These are phyloP conservation scores for Drosophila incognita DNA, from an alignment of 2,888 invertebrate genomes.

Conservation along the genomic window DNA sequence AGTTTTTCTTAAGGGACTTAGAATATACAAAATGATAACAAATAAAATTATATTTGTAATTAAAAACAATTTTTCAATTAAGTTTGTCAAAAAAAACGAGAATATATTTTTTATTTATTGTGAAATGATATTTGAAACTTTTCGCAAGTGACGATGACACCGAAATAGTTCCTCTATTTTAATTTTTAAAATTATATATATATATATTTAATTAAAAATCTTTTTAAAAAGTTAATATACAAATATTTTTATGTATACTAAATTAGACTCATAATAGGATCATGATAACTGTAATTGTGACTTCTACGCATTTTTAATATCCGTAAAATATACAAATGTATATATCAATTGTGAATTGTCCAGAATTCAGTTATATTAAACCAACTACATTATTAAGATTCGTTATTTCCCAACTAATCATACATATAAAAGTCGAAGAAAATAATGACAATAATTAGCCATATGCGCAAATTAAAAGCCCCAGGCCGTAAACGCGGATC, in stretches of 20 bases:
- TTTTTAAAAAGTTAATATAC: neutral
- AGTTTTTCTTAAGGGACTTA: neutral
- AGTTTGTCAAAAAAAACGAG: neutral
- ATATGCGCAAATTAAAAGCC: constrained; percentile 62
- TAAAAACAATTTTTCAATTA: neutral
- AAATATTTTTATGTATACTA: neutral
- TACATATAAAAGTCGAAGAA: constrained; percentile 1
- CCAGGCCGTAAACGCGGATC: constrained; percentile 26
- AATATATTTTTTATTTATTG: neutral
- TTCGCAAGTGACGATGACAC: neutral
- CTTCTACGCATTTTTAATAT: neutral
- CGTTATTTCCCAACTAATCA: constrained; percentile 6
- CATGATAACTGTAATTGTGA: neutral
- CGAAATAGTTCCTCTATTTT: neutral
- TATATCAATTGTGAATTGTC: neutral
- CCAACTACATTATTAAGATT: neutral
- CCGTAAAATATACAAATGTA: neutral
- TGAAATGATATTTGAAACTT: neutral
- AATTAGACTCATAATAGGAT: neutral
- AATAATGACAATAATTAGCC: constrained; percentile 58
- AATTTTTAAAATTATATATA: neutral
- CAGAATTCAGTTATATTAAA: neutral
- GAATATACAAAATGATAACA: neutral
- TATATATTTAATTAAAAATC: neutral
- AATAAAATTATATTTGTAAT: neutral